Percentiles rank a stretch among this genome's conserved stretches.
phyloP scores from a whole-genome alignment of 1,140 invertebrate species.

The Dendroctonus valens region DNA sequence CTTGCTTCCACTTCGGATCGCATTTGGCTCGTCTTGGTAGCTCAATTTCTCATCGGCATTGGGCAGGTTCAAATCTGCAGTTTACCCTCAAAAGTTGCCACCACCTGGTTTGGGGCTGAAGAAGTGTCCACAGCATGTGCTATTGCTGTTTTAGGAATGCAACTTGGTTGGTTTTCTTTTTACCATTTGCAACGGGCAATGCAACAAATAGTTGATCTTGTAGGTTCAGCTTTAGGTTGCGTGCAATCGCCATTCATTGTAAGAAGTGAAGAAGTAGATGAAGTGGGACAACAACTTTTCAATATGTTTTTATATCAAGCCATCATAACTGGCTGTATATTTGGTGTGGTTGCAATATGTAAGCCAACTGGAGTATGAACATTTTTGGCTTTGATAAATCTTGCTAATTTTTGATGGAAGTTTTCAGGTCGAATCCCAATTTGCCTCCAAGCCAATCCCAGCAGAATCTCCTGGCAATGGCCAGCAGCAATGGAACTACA shows the following conservation, averaged over 20 bases:
- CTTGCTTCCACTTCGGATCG: constrained; percentile 57
- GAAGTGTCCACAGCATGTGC: constrained; percentile 74
- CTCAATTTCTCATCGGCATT: constrained; percentile 70
- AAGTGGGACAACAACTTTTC: constrained; percentile 49
- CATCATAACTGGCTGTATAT: constrained; percentile 46
- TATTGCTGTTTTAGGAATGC: constrained; percentile 76
- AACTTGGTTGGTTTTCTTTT: constrained; percentile 53
- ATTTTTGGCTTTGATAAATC: background rate
- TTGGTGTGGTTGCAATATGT: constrained; percentile 63
- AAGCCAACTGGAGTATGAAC: constrained; percentile 42
- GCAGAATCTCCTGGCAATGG: constrained; percentile 17
- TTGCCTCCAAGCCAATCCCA: constrained; percentile 57
- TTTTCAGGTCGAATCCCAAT: constrained; percentile 59
- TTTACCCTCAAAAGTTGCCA: constrained; percentile 70
- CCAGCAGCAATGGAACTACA: background rate
- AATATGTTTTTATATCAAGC: constrained; percentile 55
- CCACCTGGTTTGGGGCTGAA: constrained; percentile 57
- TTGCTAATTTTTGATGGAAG: constrained; percentile 44
- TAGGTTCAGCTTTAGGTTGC: constrained; percentile 49
- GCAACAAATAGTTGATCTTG: constrained; percentile 13
- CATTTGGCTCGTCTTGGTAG: constrained; percentile 65
- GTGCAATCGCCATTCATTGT: constrained; percentile 52
- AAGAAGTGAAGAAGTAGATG: constrained; percentile 47
- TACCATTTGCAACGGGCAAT: background rate
- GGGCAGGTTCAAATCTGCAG: constrained; percentile 69